Conservation (phyloP, 1,140 invertebrate genomes). For the Drepana arcuata region DNA sequence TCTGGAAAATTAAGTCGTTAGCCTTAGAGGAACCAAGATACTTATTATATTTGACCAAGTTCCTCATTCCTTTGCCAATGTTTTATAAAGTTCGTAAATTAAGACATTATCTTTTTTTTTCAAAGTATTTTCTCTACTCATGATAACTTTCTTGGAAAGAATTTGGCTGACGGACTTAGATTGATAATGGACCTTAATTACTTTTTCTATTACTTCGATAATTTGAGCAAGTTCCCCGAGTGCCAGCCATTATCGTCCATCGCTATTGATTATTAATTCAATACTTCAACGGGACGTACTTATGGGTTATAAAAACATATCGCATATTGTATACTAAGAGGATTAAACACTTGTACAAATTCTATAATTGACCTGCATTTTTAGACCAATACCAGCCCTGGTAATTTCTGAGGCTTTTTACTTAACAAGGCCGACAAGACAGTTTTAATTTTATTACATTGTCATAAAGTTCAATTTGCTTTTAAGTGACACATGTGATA, state of each 20-base stretch:
- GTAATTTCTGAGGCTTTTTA: too few relatives aligned
- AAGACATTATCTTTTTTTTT: not conserved
- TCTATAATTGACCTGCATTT: too few relatives aligned
- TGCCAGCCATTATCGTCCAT: slow-evolving; percentile 1
- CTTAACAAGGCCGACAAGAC: slow-evolving; percentile 31
- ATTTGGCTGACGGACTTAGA: slow-evolving; percentile 8
- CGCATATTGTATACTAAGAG: too few relatives aligned
- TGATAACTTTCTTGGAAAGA: not conserved
- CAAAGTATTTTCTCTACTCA: not conserved
- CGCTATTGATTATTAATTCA: not conserved
- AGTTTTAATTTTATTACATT: slow-evolving; percentile 5
- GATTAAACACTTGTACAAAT: too few relatives aligned
- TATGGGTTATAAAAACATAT: too few relatives aligned
- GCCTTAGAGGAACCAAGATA: too few relatives aligned
- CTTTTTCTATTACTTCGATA: slow-evolving; percentile 12
- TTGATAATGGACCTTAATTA: slow-evolving; percentile 17
- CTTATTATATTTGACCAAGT: too few relatives aligned
- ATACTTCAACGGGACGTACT: slow-evolving; percentile 19
- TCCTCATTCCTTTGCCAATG: not conserved
- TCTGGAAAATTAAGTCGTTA: too few relatives aligned
- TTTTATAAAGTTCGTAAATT: not conserved
- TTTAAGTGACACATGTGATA: too few relatives aligned
- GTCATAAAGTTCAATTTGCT: too few relatives aligned
- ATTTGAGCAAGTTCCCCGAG: slow-evolving; percentile 4
- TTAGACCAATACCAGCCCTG: too few relatives aligned